phyloP scores from a whole-genome alignment of 2,888 invertebrate species.

The Leptinotarsa juncta region DNA sequence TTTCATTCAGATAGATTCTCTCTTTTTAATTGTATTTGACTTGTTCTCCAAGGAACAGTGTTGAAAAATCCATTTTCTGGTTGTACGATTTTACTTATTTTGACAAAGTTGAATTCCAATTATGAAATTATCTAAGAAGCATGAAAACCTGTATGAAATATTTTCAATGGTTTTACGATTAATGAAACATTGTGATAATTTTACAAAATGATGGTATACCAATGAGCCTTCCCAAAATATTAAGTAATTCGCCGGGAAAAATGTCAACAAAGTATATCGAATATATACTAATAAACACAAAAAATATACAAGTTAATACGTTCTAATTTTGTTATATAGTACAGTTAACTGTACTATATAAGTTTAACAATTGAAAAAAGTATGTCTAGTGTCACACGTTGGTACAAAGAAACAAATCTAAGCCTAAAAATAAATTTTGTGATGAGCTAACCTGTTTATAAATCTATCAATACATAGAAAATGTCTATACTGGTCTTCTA shows the following conservation, averaged over 20 bases:
- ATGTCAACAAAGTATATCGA: neutral
- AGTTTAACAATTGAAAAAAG: neutral
- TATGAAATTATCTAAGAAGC: too few relatives aligned
- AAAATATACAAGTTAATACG: neutral
- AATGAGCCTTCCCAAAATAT: neutral
- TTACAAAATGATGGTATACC: too few relatives aligned
- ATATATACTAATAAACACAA: neutral
- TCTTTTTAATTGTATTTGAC: too few relatives aligned
- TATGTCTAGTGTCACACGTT: neutral
- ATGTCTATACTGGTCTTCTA: constrained; percentile 53
- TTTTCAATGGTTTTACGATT: too few relatives aligned
- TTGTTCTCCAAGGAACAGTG: too few relatives aligned
- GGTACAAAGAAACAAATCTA: neutral
- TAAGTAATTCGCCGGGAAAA: neutral
- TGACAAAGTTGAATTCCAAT: too few relatives aligned
- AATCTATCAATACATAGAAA: constrained; percentile 32
- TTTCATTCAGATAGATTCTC: too few relatives aligned
- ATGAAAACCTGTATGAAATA: too few relatives aligned
- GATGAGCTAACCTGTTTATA: neutral
- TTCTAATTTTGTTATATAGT: neutral
- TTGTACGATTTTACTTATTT: too few relatives aligned
- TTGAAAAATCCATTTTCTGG: too few relatives aligned
- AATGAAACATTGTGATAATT: too few relatives aligned
- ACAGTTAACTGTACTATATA: neutral
- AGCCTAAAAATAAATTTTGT: neutral